These are phyloP conservation scores for Dallia pectoralis DNA, from an alignment of 2,797 vertebrate species.

Conservation along the genomic window DNA sequence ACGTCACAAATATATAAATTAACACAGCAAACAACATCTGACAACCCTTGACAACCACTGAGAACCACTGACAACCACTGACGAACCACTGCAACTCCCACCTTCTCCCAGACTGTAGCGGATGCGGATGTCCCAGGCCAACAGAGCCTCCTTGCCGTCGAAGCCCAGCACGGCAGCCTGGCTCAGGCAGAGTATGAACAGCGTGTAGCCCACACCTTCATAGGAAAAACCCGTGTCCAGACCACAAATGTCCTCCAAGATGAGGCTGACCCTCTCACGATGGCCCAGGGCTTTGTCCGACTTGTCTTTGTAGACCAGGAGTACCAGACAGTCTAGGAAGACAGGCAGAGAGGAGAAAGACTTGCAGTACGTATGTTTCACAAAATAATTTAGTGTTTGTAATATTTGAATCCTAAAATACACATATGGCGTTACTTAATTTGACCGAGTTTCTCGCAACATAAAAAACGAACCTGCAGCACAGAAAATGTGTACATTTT, in stretches of 20 bases:
- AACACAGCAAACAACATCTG: too few relatives aligned
- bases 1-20: too few relatives aligned
- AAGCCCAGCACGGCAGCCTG: constrained; percentile 89
- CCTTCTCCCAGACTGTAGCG: constrained; percentile 91
- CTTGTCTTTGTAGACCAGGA: constrained; percentile 68
- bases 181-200: constrained; percentile 86
- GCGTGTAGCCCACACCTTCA: constrained; percentile 83
- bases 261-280: constrained; percentile 83
- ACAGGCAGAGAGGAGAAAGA: background rate
- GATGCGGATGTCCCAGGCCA: constrained; percentile 87
- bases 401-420: background rate
- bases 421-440: background rate
- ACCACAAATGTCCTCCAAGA: constrained; percentile 93
- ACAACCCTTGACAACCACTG: too few relatives aligned
- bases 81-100: constrained; percentile 41
- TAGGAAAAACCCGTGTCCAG: constrained; percentile 83
- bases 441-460: too few relatives aligned
- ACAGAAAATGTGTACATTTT: background rate
- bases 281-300: constrained; percentile 79
- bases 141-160: constrained; percentile 87
- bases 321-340: constrained; percentile 61
- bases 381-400: background rate
- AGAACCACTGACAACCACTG: too few relatives aligned
- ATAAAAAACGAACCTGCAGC: too few relatives aligned
- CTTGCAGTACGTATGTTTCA: background rate